Conservation (phyloP, 2,113 vertebrate species). For the Callopanchax toddi region DNA sequence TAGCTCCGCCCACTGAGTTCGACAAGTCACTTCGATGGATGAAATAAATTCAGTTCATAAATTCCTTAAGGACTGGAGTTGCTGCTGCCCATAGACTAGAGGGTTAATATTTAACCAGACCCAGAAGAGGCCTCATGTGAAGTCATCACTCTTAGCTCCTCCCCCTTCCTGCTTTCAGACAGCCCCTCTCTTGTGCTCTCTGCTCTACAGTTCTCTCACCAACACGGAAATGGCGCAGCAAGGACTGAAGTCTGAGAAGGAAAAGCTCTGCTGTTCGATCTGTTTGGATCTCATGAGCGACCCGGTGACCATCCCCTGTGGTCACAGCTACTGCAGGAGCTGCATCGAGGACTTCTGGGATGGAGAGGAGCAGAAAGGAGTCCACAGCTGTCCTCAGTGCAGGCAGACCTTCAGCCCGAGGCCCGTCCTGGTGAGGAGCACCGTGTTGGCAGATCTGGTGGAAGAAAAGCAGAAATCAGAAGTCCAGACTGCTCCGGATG, state of each 20-base stretch:
- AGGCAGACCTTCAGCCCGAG: background rate
- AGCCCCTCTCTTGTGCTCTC: background rate
- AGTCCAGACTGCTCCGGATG: background rate
- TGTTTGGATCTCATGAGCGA: background rate
- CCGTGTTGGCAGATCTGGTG: slow-evolving; percentile 2
- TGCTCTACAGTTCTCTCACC: background rate
- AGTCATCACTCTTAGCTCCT: background rate
- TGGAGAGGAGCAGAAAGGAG: background rate
- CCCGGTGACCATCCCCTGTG: background rate
- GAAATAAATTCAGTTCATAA: too few relatives aligned
- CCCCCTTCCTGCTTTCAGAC: background rate
- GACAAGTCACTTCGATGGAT: too few relatives aligned
- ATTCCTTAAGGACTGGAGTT: too few relatives aligned
- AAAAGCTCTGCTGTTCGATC: background rate
- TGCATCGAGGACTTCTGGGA: background rate
- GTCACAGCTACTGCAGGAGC: background rate
- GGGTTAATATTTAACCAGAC: too few relatives aligned
- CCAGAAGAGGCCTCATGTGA: too few relatives aligned
- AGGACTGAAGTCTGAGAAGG: background rate
- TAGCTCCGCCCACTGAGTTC: too few relatives aligned
- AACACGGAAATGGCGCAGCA: background rate
- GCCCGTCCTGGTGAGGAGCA: background rate
- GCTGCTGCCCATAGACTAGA: too few relatives aligned
- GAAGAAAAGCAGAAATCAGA: background rate
- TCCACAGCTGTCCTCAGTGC: slow-evolving; percentile 3